Evolutionary conservation across 2,113 vertebrate species (phyloP).

Genomic region (Regulus satrapa): DNA sequence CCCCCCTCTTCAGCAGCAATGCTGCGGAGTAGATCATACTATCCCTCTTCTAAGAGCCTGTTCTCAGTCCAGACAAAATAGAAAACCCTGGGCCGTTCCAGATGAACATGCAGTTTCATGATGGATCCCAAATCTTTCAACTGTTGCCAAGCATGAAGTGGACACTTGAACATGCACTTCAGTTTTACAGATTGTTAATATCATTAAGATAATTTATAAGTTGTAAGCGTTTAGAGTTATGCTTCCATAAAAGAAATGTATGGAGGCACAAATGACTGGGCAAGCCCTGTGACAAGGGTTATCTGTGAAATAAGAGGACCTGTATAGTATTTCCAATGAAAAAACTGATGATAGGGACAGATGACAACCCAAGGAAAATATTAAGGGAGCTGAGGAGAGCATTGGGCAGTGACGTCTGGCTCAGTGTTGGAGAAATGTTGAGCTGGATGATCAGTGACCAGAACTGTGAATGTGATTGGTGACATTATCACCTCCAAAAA

Average conservation of each 20-base stretch:
- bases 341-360: neutral
- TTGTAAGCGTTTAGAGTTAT: neutral
- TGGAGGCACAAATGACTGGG: rapidly evolving
- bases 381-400: neutral
- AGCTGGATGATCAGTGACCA: neutral
- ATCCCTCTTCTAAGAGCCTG: neutral
- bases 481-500: neutral
- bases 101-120: neutral
- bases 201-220: neutral
- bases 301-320: neutral
- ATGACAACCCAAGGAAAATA: neutral
- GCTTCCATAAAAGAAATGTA: neutral
- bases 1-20: neutral
- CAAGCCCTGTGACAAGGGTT: neutral
- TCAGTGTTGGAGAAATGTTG: neutral
- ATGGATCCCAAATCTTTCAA: neutral
- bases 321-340: neutral
- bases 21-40: neutral
- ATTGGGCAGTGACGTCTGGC: neutral
- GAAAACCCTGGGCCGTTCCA: neutral
- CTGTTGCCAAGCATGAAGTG: neutral
- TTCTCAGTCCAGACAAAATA: neutral
- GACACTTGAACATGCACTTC: neutral
- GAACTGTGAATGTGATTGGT: neutral
- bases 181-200: neutral